Percentiles rank a stretch among this genome's conserved stretches.
These are phyloP conservation scores for Cnemophilus loriae DNA, from an alignment of 2,113 vertebrate genomes.

Conservation along the genomic window DNA sequence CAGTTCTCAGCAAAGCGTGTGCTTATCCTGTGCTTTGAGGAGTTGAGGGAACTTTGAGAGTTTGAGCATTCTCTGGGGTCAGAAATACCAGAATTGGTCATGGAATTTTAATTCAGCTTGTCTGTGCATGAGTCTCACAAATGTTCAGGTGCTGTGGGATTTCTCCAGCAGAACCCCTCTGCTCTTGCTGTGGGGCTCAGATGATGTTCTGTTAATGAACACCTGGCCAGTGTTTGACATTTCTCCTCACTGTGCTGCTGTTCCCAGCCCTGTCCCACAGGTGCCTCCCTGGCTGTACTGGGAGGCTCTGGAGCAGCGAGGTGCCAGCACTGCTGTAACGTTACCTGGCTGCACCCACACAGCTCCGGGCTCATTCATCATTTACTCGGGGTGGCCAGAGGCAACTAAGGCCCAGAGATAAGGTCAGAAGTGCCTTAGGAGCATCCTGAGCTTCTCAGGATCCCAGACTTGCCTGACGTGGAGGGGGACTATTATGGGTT, in stretches of 20 bases:
- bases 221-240: not conserved
- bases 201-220: accelerated
- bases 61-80: not conserved
- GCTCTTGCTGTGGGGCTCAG: not conserved
- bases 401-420: not conserved
- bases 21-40: not conserved
- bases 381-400: not conserved
- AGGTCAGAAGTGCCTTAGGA: not conserved
- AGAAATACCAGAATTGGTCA: not conserved
- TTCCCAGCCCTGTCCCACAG: not conserved
- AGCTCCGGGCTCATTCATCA: not conserved
- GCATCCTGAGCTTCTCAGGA: not conserved
- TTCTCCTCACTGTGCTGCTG: not conserved
- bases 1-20: too few relatives aligned
- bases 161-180: not conserved
- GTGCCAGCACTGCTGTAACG: not conserved
- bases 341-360: not conserved
- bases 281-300: not conserved
- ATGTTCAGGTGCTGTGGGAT: not conserved
- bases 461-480: not conserved
- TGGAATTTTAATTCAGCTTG: not conserved
- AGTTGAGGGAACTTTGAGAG: not conserved
- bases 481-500: not conserved
- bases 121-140: not conserved
- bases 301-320: not conserved